Evolutionary conservation across 2,797 vertebrate species (phyloP), one percentile per base, ranked within the genome.

Genomic region (Mionectes olivaceus): DNA sequence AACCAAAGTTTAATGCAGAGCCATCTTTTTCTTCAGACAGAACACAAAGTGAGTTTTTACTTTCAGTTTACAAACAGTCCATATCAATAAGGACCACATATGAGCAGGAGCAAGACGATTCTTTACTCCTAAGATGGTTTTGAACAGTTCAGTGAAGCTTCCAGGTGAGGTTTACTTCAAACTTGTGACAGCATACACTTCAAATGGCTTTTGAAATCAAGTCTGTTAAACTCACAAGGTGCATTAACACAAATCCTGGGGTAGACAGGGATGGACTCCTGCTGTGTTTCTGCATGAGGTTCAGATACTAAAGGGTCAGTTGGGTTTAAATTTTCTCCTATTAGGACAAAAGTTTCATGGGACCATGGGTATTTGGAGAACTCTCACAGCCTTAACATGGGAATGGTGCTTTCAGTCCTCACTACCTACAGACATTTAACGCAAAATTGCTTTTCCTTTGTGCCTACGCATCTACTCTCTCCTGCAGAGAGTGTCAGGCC

Each of bases 401-500:
- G n/a, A 74, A 53, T 53, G 27, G 75, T 80, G 53, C 35, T 61
- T 94, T 93, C 83, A 78, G 3, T 59, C 39, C 65, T 75, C 5
- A 6, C 49, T 73, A 27, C 39, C 28, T 22, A 85, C 37, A 55
- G 71, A 61, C 3, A 2, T 64, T 49, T 87, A 77, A 78, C 24
- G 23, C 43, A 90, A 59, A 75, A 71, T 50, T 71, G 24, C 91
- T 70, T 88, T 89, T 88, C 39, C 61, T 95, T 92, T 92, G 61
- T 89, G 76, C 57, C 68, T 81, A 13, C 39, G 18, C 60, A 92
- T 71, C 60, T 77, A 49, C 47, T 83, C 44, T 79, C 52, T 74
- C 94, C 94, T 74, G 81, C 87, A 94, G 92, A 93, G 86, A 93
- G 56, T 70, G 89, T 94, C 93, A 96, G 84, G 68, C 84, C 91